A percentile compares a stretch with the other conserved stretches of the same genome.
These are phyloP conservation scores for Tychaedon coryphoeus DNA, from an alignment of 2,113 vertebrate genomes.

Conservation along the genomic window DNA sequence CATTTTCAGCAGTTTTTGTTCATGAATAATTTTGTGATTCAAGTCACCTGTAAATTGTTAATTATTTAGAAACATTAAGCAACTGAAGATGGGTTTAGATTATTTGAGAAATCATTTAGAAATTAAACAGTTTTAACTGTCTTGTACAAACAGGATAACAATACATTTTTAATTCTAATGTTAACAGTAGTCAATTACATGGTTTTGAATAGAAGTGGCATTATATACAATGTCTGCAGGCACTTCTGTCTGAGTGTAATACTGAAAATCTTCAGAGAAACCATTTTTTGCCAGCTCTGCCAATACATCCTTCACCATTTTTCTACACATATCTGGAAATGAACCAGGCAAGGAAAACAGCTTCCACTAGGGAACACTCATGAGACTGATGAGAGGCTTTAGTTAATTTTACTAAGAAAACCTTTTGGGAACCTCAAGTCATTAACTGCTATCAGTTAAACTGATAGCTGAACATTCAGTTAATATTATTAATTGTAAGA, in stretches of 20 bases:
- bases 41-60: not conserved
- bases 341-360: not conserved
- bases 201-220: not conserved
- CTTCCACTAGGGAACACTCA: not conserved
- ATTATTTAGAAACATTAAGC: not conserved
- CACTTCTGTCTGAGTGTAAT: not conserved
- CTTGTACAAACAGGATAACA: not conserved
- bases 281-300: not conserved
- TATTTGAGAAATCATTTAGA: not conserved
- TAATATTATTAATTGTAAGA: slow-evolving; percentile 64
- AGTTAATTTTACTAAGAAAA: slow-evolving; percentile 53
- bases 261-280: not conserved
- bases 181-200: not conserved
- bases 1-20: not conserved
- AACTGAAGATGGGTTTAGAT: not conserved
- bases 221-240: not conserved
- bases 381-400: slow-evolving; percentile 12
- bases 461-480: slow-evolving; percentile 54
- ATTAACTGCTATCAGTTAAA: slow-evolving; percentile 46
- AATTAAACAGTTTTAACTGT: not conserved
- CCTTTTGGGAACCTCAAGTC: slow-evolving; percentile 26
- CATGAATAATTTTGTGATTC: not conserved
- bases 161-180: not conserved
- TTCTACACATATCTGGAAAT: not conserved
- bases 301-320: not conserved